Evolutionary conservation across 1,140 invertebrate genomes (phyloP).

Genomic region (Drosophila sp.): DNA sequence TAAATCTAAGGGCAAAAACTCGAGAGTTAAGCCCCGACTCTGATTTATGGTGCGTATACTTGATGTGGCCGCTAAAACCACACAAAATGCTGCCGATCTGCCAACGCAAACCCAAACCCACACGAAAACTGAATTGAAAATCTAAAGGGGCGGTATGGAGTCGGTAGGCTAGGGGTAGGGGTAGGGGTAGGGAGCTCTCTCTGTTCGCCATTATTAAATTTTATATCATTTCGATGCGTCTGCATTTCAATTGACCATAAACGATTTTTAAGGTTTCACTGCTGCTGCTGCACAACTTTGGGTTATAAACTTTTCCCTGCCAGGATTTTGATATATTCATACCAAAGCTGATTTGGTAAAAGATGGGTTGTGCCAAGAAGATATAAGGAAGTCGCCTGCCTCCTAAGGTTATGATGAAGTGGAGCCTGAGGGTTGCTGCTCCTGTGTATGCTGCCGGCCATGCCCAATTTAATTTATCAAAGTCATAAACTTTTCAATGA

Average conservation of each 20-base stretch:
- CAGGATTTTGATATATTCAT: conserved; percentile 44
- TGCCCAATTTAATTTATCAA: conserved; percentile 78
- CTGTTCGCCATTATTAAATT: conserved; percentile 66
- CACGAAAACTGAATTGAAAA: conserved; percentile 47
- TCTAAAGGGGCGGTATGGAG: not conserved
- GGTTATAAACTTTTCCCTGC: conserved; percentile 52
- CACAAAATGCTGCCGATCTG: conserved; percentile 57
- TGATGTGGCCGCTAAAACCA: conserved; percentile 68
- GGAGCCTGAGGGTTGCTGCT: conserved; percentile 14
- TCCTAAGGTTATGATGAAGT: conserved; percentile 1
- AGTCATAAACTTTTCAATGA: conserved; percentile 75
- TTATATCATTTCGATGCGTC: conserved; percentile 77
- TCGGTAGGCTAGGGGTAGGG: too few species aligned
- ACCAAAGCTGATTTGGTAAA: not conserved
- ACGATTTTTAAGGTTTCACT: conserved; percentile 57
- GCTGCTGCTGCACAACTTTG: conserved; percentile 20
- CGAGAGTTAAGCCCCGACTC: conserved; percentile 55
- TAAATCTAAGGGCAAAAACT: conserved; percentile 30
- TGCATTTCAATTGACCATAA: conserved; percentile 77
- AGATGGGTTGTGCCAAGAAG: not conserved
- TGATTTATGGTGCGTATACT: conserved; percentile 79
- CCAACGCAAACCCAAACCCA: conserved; percentile 29
- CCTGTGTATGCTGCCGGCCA: conserved; percentile 18
- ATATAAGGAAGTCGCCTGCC: not conserved
- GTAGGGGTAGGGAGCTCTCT: not conserved